Evolutionary conservation across 2,113 vertebrate species (phyloP).

Genomic region (Phalacrocorax aristotelis): DNA sequence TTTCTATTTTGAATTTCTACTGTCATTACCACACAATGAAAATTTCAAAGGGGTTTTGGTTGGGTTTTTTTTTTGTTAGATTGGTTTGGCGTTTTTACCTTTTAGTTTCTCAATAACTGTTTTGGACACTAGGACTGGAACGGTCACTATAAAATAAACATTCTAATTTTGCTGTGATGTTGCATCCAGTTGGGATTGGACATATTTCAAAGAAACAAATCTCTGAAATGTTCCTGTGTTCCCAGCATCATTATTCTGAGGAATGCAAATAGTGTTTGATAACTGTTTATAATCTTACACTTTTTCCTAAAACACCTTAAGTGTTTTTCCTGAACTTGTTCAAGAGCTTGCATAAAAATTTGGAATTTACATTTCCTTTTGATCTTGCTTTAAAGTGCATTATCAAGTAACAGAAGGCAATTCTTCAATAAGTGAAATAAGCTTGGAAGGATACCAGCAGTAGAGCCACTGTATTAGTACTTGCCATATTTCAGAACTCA

Average conservation of each 20-base stretch:
- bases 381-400: background rate
- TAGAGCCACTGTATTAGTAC: background rate
- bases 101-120: background rate
- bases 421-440: background rate
- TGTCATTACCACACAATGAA: background rate
- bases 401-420: background rate
- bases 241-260: background rate
- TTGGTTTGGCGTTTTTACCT: accelerated
- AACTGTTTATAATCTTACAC: background rate
- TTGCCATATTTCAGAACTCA: background rate
- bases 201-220: background rate
- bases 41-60: background rate
- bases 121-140: background rate
- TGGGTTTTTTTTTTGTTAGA: accelerated
- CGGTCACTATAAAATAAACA: background rate
- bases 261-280: background rate
- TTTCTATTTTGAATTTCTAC: background rate
- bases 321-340: background rate
- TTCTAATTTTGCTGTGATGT: background rate
- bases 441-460: background rate
- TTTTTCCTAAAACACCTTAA: background rate
- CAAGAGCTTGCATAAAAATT: background rate
- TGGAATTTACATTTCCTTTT: background rate
- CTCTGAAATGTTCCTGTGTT: background rate
- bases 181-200: background rate